A percentile compares a stretch with the other conserved stretches of the same genome.
These are phyloP conservation scores for Sarcophaga peregrina DNA, from an alignment of 1,140 invertebrate species.

Conservation along the genomic window DNA sequence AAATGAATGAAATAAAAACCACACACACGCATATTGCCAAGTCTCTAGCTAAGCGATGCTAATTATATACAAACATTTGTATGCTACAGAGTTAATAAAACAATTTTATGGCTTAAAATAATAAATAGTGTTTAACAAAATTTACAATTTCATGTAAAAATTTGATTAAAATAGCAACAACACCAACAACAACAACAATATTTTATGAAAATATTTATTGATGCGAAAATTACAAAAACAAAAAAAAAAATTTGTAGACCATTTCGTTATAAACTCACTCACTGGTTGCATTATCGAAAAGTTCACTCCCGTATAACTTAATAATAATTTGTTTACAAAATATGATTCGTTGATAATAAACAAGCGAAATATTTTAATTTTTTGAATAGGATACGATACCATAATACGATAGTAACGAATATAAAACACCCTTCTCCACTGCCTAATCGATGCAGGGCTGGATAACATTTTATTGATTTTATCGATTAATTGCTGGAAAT, in stretches of 20 bases:
- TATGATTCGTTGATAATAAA: not conserved
- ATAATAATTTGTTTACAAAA: not conserved
- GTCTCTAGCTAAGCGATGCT: too few species aligned
- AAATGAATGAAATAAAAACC: too few species aligned
- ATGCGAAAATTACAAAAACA: not conserved
- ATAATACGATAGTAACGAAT: not conserved
- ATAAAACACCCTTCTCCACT: not conserved
- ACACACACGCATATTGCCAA: too few species aligned
- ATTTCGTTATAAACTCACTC: not conserved
- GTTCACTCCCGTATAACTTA: not conserved
- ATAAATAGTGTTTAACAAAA: not conserved
- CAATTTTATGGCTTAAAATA: constrained; percentile 4
- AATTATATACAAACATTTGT: not conserved
- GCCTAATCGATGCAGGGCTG: not conserved
- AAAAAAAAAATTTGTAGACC: not conserved
- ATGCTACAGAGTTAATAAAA: not conserved
- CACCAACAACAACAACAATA: not conserved
- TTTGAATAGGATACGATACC: not conserved
- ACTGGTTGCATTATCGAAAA: not conserved
- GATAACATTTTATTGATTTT: too few species aligned
- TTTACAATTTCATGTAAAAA: too few species aligned
- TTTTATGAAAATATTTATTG: constrained; percentile 1
- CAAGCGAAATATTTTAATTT: not conserved
- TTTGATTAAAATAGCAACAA: too few species aligned
- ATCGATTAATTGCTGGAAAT: too few species aligned